These are phyloP conservation scores for Dinoponera quadriceps DNA, from an alignment of 1,140 invertebrate species.

Conservation along the genomic window DNA sequence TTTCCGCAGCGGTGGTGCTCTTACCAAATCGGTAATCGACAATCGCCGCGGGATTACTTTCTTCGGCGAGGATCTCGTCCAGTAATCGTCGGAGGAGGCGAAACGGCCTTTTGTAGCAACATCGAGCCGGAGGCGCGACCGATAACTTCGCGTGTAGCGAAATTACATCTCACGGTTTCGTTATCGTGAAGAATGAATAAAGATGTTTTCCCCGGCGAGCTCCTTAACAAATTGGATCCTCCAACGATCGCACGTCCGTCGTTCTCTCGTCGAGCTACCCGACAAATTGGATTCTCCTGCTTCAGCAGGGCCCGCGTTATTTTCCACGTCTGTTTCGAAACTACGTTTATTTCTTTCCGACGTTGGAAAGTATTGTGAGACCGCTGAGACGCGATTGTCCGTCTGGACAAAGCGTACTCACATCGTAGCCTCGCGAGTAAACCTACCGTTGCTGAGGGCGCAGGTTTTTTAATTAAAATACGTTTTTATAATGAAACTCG, in stretches of 20 bases:
- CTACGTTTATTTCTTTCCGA: too few relatives aligned
- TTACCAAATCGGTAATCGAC: slow-evolving; percentile 43
- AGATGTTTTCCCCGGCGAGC: not conserved
- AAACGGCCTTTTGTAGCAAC: slow-evolving; percentile 13
- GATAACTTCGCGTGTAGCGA: not conserved
- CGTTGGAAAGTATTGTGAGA: too few relatives aligned
- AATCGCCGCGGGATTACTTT: slow-evolving; percentile 15
- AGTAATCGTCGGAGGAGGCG: not conserved
- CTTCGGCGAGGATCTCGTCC: not conserved
- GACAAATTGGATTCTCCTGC: too few relatives aligned
- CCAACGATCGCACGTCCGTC: not conserved
- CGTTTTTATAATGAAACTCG: not conserved
- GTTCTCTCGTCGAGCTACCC: not conserved
- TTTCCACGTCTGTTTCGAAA: too few relatives aligned
- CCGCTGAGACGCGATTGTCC: not conserved
- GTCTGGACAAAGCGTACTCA: not conserved
- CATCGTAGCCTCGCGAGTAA: not conserved
- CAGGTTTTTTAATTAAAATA: slow-evolving; percentile 22
- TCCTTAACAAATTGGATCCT: slow-evolving; percentile 20
- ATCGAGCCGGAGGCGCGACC: not conserved
- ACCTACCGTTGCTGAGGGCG: not conserved
- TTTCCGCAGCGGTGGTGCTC: not conserved
- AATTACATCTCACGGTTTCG: not conserved
- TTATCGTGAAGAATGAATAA: not conserved
- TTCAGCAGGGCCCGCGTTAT: too few relatives aligned